Conservation (phyloP, 1,140 invertebrate genomes). For the Heliconius congener region DNA sequence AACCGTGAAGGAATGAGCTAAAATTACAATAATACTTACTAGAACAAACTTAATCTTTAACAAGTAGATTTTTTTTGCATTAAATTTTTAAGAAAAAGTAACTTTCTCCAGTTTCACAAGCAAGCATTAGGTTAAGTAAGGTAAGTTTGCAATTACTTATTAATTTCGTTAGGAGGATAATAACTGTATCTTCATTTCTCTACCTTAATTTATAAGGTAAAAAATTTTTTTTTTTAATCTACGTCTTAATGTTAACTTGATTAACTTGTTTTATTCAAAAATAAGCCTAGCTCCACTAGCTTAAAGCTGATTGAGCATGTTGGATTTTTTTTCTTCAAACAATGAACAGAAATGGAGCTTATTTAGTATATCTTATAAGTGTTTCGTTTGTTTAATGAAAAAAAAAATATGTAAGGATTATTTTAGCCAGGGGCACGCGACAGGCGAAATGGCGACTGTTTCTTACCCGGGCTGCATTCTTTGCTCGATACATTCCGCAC, state of each 20-base stretch:
- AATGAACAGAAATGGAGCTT: too few relatives aligned
- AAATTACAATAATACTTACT: not conserved
- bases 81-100: not conserved
- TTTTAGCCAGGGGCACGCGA: slow-evolving; percentile 33
- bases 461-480: slow-evolving; percentile 64
- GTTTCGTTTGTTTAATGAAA: too few relatives aligned
- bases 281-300: too few relatives aligned
- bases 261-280: too few relatives aligned
- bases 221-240: too few relatives aligned
- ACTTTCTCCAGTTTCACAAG: not conserved
- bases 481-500: slow-evolving; percentile 59
- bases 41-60: not conserved
- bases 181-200: not conserved
- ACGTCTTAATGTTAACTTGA: too few relatives aligned
- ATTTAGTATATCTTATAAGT: too few relatives aligned
- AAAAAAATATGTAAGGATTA: slow-evolving; percentile 14
- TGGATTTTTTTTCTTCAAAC: too few relatives aligned
- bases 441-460: slow-evolving; percentile 40
- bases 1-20: not conserved
- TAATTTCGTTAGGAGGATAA: not conserved
- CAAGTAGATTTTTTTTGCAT: not conserved
- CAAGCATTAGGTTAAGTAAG: not conserved
- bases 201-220: not conserved
- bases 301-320: too few relatives aligned
- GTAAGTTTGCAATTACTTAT: not conserved